Base-by-base conservation (phyloP, 2,797 vertebrate species). In the Leptodactylus fallax region DNA sequence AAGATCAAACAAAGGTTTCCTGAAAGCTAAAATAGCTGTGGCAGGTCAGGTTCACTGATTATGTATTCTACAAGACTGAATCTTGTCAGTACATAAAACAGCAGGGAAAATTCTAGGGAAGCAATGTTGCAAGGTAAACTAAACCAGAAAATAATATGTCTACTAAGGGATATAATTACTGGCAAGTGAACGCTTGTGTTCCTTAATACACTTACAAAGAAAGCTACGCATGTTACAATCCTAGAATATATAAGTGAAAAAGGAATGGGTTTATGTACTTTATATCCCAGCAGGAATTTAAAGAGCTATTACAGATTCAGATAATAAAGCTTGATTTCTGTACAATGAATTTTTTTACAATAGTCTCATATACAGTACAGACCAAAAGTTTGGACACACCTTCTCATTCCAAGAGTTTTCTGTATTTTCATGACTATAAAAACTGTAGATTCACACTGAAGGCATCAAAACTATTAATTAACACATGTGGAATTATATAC, bases 31-130 rank as follows among this genome's bases (percentile, higher is more conserved):
- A 83, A 79, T 83, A 87, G 60, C 87, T 71, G 53, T 79, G 61
- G 61, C 87, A 76, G 87, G 90, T 67, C 89, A 91, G 89, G 79
- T 87, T 86, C 78, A 7, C 86, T 83, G 56, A 61, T 79, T 85
- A 81, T 25, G 55, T 53, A 74, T 77, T 65, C 81, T 82, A 76
- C 80, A 55, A 82, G 79, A 82, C 79, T 87, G 80, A 87, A 87
- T 87, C 79, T 87, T 87, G 71, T 77, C 81, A 77, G 86, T 87
- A 83, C 69, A 87, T 85, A 85, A 85, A 85, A 85, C 83, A 85
- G 83, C 83, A 77, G 83, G 83, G 72, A 85, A 78, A 85, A 85
- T 85, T 85, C 83, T 60, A 85, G 72, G 45, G 71, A 65, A 65
- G 83, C 72, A 78, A 78, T 85, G 83, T 65, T 77, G 83, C 83